Conservation (phyloP, 2,797 vertebrate species). For the Pitangus sulphuratus region DNA sequence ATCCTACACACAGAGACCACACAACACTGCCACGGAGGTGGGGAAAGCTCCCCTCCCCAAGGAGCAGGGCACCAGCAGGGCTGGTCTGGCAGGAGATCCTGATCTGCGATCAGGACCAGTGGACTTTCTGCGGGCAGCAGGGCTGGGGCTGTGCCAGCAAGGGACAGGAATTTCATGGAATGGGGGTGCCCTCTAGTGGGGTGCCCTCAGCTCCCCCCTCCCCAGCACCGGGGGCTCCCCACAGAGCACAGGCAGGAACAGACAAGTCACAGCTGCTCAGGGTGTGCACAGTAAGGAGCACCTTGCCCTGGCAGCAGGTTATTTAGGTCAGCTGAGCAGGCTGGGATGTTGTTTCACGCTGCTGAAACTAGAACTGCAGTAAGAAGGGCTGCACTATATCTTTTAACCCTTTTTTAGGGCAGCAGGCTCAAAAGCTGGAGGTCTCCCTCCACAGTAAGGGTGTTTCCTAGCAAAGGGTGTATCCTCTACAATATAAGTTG, state of each 20-base stretch:
- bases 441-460: not conserved
- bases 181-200: conserved; percentile 56
- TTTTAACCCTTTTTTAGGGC: not conserved
- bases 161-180: not conserved
- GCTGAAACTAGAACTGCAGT: not conserved
- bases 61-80: not conserved
- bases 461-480: not conserved
- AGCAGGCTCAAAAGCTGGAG: not conserved
- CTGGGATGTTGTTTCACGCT: not conserved
- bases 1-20: not conserved
- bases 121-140: not conserved
- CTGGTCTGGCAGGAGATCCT: not conserved
- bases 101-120: not conserved
- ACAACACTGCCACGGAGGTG: rapidly evolving
- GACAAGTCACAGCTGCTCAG: not conserved
- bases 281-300: not conserved
- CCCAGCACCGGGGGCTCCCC: not conserved
- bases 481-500: not conserved
- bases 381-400: not conserved
- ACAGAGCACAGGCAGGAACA: not conserved
- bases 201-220: not conserved
- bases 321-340: conserved; percentile 35
- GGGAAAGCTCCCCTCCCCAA: not conserved
- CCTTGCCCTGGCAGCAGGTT: not conserved
- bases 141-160: not conserved